Evolutionary conservation across 2,797 vertebrate species (phyloP), one percentile per base, ranked within the genome.

Genomic region (Pseudopleuronectes americanus): DNA sequence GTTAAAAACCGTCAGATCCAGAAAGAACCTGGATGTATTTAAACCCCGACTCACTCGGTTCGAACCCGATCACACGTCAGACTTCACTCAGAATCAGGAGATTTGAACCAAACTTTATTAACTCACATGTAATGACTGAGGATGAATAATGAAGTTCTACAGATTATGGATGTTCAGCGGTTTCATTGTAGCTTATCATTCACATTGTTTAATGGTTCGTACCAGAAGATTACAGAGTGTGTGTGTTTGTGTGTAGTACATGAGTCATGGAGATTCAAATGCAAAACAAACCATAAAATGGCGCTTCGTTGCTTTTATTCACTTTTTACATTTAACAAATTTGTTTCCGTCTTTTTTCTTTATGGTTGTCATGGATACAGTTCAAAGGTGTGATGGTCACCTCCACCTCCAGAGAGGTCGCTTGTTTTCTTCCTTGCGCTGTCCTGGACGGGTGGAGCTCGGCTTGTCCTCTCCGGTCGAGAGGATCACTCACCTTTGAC

Each of bases 401-500:
- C 22, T 52, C 51, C 72, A 38, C 16, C 24, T 71, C 61, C 24
- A 9, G 14, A 71, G 79, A 77, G 63, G 76, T 79, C 24, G 49
- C 54, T 77, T 59, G 71, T 70, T 79, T 76, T 64, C n/a, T 14
- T 38, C 61, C 26, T 58, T 64, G 66, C 62, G 68, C 53, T 65
- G 61, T 82, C 65, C 71, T 16, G 33, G 57, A 57, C 2, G 67
- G 65, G 75, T 24, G 54, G 66, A 38, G 17, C 61, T 1, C 3
- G 8, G 23, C 55, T 49, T 53, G 6, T 71, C 75, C 52, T 70
- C 57, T 4, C 41, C 22, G 3, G 17, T 33, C 53, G 65, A 31
- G 54, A 21, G 4, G n/a, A n/a, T 92, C 87, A 92, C 57, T 92
- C 87, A 82, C 89, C 90, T 91, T 93, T 93, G 82, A 91, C 74